These are phyloP conservation scores for Bhutanitis thaidina DNA, from an alignment of 2,888 invertebrate species.

Conservation along the genomic window DNA sequence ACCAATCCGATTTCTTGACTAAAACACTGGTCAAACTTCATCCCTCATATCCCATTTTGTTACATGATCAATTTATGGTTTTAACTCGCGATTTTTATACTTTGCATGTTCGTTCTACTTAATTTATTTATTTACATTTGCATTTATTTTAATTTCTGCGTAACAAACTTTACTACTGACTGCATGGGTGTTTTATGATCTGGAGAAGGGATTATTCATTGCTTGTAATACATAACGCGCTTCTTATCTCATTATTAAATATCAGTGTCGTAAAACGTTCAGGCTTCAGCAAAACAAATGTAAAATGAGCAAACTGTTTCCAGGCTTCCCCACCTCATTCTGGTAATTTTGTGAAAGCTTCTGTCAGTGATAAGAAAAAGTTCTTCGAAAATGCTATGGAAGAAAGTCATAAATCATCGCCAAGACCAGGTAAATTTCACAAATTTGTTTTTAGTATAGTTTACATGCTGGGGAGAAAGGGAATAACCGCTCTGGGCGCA, in stretches of 20 bases:
- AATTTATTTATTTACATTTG: conserved; percentile 50
- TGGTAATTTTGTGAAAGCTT: conserved; percentile 88
- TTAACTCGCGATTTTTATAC: conserved; percentile 70
- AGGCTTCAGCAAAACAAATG: neutral
- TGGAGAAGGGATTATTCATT: conserved; percentile 59
- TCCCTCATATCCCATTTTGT: conserved; percentile 58
- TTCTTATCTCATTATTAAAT: conserved; percentile 55
- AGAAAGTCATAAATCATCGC: conserved; percentile 91
- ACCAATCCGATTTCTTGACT: conserved; percentile 53
- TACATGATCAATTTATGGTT: conserved; percentile 48
- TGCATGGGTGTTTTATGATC: conserved; percentile 70
- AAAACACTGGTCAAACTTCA: conserved; percentile 51
- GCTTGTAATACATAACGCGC: conserved; percentile 70
- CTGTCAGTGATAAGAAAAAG: conserved; percentile 95
- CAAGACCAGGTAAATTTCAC: conserved; percentile 85
- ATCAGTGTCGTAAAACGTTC: conserved; percentile 30
- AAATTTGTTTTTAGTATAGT: neutral
- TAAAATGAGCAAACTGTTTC: conserved; percentile 27
- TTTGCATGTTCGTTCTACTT: conserved; percentile 62
- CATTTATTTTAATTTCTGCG: conserved; percentile 47
- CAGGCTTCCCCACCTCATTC: conserved; percentile 85
- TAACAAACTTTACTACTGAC: conserved; percentile 45
- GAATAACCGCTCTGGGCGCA: no score
- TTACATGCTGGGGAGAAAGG: no score
- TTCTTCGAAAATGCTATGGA: conserved; percentile 98